Conservation (phyloP, 23 tunicate genomes). For the Halocynthia roretzi region DNA sequence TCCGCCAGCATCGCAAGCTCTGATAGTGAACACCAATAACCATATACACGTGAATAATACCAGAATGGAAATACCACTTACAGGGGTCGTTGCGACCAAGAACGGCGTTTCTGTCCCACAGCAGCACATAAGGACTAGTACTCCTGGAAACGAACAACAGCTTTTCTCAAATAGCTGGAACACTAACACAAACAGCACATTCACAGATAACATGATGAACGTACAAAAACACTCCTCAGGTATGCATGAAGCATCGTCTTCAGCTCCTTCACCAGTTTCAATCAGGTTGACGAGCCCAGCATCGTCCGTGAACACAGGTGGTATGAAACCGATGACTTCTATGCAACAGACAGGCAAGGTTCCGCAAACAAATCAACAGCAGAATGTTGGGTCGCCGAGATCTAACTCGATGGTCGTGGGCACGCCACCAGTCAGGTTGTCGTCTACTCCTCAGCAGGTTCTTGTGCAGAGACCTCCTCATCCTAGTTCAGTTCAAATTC, state of each 20-base stretch:
- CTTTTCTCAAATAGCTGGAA: conserved; percentile 4
- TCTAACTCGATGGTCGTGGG: not conserved
- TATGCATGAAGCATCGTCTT: not conserved
- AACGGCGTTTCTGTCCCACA: conserved; percentile 5
- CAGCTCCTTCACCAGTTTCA: not conserved
- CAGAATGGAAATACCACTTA: not conserved
- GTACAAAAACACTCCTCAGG: not conserved
- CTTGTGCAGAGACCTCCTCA: conserved; percentile 9
- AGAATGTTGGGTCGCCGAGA: not conserved
- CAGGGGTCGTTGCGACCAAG: not conserved
- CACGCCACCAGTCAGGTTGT: not conserved
- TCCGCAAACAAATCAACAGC: not conserved
- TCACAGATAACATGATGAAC: not conserved
- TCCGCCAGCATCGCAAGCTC: not conserved
- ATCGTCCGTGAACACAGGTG: not conserved
- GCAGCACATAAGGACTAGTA: not conserved
- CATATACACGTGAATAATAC: not conserved
- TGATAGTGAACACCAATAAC: not conserved
- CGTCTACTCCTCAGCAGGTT: conserved; percentile 5
- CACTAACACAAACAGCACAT: not conserved
- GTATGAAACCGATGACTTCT: conserved; percentile 9
- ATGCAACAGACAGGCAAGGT: conserved; percentile 8
- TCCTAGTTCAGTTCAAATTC: not conserved
- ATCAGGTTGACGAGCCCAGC: no score
- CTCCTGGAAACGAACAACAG: conserved; percentile 7